Conservation (phyloP, 2,113 vertebrate species). For the Crotalus viridis region DNA sequence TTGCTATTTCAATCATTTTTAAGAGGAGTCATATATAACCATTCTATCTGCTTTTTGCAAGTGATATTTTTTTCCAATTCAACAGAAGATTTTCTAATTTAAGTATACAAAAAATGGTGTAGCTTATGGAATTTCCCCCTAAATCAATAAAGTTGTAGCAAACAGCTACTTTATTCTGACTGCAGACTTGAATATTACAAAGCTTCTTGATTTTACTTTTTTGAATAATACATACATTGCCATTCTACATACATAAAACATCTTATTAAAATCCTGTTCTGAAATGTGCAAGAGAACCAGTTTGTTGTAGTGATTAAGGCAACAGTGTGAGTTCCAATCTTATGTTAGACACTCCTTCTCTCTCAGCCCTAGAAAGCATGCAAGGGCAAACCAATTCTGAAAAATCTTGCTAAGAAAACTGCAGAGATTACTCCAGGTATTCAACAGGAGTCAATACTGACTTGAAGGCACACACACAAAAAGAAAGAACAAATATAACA, state of each 20-base stretch:
- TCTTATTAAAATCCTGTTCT: not conserved
- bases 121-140: not conserved
- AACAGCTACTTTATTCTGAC: not conserved
- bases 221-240: not conserved
- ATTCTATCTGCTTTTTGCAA: conserved; percentile 34
- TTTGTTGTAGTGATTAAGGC: not conserved
- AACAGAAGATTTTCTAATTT: not conserved
- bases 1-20: conserved; percentile 15
- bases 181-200: not conserved
- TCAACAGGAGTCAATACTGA: not conserved
- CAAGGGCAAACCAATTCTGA: not conserved
- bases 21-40: conserved; percentile 14
- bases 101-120: not conserved
- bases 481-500: not conserved
- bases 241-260: not conserved
- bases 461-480: not conserved
- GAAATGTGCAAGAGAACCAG: not conserved
- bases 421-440: not conserved
- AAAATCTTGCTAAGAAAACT: not conserved
- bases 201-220: not conserved
- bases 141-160: not conserved
- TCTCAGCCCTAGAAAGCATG: not conserved
- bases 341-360: not conserved
- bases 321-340: not conserved
- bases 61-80: not conserved